Percentiles rank a stretch among this genome's conserved stretches.
Conservation (phyloP, 2,113 vertebrate species). For the Melanocharis versteri region DNA sequence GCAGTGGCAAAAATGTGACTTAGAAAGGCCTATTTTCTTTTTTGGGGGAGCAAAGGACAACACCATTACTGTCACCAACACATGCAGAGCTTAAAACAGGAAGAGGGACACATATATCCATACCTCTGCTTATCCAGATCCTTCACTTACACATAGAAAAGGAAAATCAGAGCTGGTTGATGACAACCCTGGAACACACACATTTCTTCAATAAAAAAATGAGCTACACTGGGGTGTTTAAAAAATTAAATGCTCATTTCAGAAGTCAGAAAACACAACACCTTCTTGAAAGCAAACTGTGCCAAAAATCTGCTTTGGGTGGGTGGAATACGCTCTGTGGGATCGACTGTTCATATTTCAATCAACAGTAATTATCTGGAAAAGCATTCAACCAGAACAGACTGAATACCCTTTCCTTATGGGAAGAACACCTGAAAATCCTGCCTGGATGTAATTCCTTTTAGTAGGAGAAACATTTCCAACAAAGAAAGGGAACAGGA, state of each 20-base stretch:
- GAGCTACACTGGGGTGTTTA: neutral
- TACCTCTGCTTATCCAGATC: neutral
- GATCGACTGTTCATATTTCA: neutral
- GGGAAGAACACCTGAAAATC: neutral
- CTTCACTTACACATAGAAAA: neutral
- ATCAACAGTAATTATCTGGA: neutral
- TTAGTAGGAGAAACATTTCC: neutral
- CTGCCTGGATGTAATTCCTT: neutral
- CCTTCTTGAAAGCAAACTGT: neutral
- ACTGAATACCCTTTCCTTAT: neutral
- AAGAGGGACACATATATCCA: neutral
- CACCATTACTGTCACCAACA: neutral
- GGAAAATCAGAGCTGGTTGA: neutral
- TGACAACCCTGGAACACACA: neutral
- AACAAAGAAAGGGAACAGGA: neutral
- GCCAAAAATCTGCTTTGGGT: slow-evolving; percentile 19
- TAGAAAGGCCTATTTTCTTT: neutral
- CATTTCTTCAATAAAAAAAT: neutral
- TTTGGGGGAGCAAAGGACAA: neutral
- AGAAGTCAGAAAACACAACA: neutral
- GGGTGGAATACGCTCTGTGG: neutral
- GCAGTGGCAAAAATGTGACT: neutral
- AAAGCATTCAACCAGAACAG: neutral
- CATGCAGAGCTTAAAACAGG: neutral
- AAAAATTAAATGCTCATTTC: neutral